Evolutionary conservation across 1,140 invertebrate species (phyloP).

Genomic region (Anastrepha ludens): DNA sequence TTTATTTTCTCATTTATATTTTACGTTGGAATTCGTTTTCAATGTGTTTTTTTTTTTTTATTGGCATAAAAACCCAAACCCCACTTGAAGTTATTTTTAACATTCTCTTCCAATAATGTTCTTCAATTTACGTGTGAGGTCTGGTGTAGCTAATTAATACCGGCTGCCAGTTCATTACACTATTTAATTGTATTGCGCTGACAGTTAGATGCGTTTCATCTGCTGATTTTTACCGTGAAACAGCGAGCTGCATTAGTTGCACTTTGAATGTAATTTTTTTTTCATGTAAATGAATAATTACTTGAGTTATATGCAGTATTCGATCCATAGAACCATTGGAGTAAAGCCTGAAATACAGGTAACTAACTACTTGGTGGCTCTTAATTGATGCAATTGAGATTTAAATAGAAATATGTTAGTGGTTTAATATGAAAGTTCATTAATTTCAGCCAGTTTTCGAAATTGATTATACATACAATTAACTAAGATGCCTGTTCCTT

Average conservation of each 20-base stretch:
- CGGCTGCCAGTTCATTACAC: constrained; percentile 40
- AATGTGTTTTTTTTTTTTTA: not conserved
- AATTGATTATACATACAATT: no score
- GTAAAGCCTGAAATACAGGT: not conserved
- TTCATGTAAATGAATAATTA: not conserved
- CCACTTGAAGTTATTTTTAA: constrained; percentile 23
- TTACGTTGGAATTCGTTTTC: not conserved
- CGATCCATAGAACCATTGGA: no score
- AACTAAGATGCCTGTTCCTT: no score
- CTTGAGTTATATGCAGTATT: not conserved
- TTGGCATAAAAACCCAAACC: not conserved
- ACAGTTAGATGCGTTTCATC: not conserved
- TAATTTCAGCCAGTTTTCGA: not conserved
- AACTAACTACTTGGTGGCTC: no score
- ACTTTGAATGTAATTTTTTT: not conserved
- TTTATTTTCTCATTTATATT: not conserved
- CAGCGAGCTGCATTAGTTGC: not conserved
- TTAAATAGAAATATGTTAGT: not conserved
- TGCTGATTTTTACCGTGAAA: not conserved
- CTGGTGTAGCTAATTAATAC: constrained; percentile 49
- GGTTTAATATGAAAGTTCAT: not conserved
- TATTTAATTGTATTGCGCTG: constrained; percentile 31
- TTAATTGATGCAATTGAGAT: not conserved
- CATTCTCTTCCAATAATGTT: constrained; percentile 6
- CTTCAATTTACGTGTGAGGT: constrained; percentile 22